Percentiles rank a stretch among this genome's conserved stretches.
These are phyloP conservation scores for Urophycis tenuis DNA, from an alignment of 2,797 vertebrate genomes.

Conservation along the genomic window DNA sequence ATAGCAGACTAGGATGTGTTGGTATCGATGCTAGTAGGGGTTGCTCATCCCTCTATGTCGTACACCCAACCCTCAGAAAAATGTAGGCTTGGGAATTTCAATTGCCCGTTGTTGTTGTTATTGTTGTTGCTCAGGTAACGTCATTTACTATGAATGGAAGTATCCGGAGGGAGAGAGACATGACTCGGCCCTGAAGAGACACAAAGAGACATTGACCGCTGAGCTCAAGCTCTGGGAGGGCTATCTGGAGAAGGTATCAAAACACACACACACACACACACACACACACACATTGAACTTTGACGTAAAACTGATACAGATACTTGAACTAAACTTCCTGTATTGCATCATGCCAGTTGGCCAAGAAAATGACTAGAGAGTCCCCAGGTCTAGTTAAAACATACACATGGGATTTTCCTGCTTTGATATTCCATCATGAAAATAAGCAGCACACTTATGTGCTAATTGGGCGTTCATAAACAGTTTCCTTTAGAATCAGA, in stretches of 20 bases:
- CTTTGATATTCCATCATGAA: not conserved
- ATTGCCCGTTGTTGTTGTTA: not conserved
- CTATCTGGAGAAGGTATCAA: constrained; percentile 61
- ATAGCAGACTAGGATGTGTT: not conserved
- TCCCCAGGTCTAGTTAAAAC: no score
- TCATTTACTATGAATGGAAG: constrained; percentile 54
- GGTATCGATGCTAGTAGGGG: not conserved
- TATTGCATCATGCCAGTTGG: no score
- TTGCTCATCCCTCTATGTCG: not conserved
- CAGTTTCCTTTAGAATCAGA: not conserved
- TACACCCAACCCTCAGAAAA: not conserved
- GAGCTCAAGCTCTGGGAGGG: constrained; percentile 69
- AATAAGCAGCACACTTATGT: not conserved
- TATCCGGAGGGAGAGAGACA: constrained; percentile 63
- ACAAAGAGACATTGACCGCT: constrained; percentile 49
- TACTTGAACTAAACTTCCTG: no score
- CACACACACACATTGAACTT: not conserved
- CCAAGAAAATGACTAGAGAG: no score
- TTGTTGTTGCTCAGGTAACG: constrained; percentile 35
- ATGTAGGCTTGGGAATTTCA: not conserved
- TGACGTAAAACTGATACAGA: not conserved
- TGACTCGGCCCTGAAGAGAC: constrained; percentile 58
- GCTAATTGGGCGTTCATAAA: not conserved
- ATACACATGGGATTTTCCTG: no score
- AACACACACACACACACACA: not conserved